Evolutionary conservation across 2,888 invertebrate species (phyloP), one percentile per base, ranked within the genome.

Genomic region (Junonia oenone): DNA sequence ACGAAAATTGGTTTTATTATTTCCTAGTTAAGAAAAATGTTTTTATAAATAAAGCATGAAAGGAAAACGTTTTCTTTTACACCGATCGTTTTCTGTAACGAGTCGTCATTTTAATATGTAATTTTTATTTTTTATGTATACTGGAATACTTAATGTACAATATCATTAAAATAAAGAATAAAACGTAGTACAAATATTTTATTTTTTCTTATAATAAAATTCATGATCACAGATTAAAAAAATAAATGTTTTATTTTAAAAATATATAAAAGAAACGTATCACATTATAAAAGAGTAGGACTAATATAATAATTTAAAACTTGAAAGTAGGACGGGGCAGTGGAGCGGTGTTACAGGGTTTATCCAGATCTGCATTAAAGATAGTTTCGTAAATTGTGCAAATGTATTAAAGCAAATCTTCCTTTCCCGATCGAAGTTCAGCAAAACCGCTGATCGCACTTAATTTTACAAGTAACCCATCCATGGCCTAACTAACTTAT

Each of bases 351-450:
- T 75, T 75, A 73, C 71, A 71, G 62, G 64, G 68, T 68, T 72
- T 72, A 66, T 66, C 63, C 61, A 60, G 64, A 76, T 78, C 68
- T 73, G 69, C 71, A 75, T 78, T 73, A 71, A 71, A 72, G 72
- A 77, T 74, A 73, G 72, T 71, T 73, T 69, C 63, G 67, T 71
- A 67, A 73, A 73, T 75, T 75, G 71, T 73, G 72, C 69, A 71
- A 71, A 55, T 61, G 55, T 40, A 60, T 45, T 62, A 53, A 54
- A 51, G 45, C 49, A 48, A 35, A 31, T 31, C 52, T 50, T 37
- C 49, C 14, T 19, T 43, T 57, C 43, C 31, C 38, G 31, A 45
- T 31, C 51, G 33, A 54, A 55, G 48, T 51, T 57, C 48, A 43
- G 38, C 31, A 29, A 40, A 31, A 17, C 50, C 47, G 27, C 60